Evolutionary conservation across 2,797 vertebrate genomes (phyloP).

Genomic region (Gadopsis marmoratus): DNA sequence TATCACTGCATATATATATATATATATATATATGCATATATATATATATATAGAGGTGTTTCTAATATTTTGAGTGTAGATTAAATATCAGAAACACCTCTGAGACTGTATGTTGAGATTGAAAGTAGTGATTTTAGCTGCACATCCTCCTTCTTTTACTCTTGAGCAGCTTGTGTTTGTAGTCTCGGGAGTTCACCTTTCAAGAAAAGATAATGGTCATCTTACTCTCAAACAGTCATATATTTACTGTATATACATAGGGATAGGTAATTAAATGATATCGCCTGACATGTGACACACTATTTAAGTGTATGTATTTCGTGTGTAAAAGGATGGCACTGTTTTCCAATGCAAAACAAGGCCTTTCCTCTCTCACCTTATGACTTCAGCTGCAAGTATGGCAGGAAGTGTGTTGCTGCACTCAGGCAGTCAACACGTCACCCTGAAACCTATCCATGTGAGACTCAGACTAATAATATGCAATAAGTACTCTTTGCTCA

Average conservation of each 20-base stretch:
- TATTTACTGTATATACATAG: too few species aligned
- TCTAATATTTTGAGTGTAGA: neutral
- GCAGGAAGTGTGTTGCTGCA: constrained; percentile 10
- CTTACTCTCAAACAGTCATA: too few species aligned
- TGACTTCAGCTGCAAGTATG: neutral
- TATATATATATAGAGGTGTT: too few species aligned
- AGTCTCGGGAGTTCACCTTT: neutral
- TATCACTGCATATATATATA: constrained; percentile 12
- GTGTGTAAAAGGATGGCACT: neutral
- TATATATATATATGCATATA: too few species aligned
- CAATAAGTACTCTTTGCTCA: neutral
- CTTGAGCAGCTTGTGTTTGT: neutral
- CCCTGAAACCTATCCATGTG: neutral
- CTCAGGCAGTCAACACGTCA: constrained; percentile 3
- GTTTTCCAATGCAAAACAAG: constrained; percentile 59
- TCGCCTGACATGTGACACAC: neutral
- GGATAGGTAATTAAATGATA: too few species aligned
- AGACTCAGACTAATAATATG: neutral
- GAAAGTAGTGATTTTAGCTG: neutral
- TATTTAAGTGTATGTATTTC: neutral
- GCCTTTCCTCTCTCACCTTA: neutral
- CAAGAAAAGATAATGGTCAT: neutral
- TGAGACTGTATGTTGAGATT: neutral
- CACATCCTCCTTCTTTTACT: neutral
- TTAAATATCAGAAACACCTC: neutral